Percentiles rank a stretch among this genome's conserved stretches.
Conservation (phyloP, 1,140 invertebrate species). For the Zeugodacus cucurbitae region DNA sequence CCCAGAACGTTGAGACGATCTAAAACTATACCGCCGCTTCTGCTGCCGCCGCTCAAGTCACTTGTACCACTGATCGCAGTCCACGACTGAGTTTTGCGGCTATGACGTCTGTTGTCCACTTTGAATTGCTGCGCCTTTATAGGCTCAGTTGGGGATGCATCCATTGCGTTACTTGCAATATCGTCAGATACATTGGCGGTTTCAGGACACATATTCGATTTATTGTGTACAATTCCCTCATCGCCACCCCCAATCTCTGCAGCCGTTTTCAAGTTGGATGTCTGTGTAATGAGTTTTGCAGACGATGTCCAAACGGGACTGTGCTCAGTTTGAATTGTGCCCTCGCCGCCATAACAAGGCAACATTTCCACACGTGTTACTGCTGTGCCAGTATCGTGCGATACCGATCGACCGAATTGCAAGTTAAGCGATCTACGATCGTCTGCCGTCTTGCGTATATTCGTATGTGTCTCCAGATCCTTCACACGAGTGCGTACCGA, state of each 20-base stretch:
- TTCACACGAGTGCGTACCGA: conserved; percentile 61
- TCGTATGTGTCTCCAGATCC: conserved; percentile 59
- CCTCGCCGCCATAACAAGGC: conserved; percentile 46
- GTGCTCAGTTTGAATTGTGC: conserved; percentile 1
- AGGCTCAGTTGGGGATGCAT: conserved; percentile 58
- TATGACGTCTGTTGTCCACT: conserved; percentile 70
- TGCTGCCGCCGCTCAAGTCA: conserved; percentile 65
- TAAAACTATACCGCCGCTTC: conserved; percentile 17
- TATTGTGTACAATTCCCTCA: neutral
- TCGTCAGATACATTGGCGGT: neutral
- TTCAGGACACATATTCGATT: conserved; percentile 44
- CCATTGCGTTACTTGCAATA: neutral
- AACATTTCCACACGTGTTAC: conserved; percentile 43
- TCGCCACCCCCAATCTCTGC: neutral
- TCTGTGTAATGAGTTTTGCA: conserved; percentile 65
- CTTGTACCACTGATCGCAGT: conserved; percentile 64
- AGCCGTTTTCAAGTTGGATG: conserved; percentile 48
- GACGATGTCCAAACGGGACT: conserved; percentile 70
- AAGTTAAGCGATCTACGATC: conserved; percentile 68
- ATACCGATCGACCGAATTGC: conserved; percentile 47
- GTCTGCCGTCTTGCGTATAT: conserved; percentile 42
- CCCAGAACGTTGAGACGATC: conserved; percentile 29
- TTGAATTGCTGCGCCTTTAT: conserved; percentile 71
- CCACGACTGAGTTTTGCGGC: conserved; percentile 63
- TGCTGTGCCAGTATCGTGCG: neutral